phyloP scores from a whole-genome alignment of 2,113 vertebrate genomes.

The Corapipo altera region DNA sequence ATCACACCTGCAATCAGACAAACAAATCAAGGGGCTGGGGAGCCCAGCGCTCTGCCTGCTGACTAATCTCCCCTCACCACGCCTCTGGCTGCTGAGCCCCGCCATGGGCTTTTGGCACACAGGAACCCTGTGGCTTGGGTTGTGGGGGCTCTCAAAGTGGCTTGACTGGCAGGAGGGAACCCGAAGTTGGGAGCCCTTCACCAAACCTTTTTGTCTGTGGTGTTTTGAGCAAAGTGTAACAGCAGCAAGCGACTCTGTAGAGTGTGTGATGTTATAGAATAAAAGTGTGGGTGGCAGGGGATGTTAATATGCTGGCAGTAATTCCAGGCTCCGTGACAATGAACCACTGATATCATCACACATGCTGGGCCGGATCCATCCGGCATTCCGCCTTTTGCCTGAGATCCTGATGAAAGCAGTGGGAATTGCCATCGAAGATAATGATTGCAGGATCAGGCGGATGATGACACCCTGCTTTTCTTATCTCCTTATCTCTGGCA shows the following conservation, averaged over 20 bases:
- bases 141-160: background rate
- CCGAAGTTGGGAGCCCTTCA: background rate
- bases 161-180: background rate
- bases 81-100: background rate
- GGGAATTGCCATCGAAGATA: background rate
- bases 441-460: background rate
- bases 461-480: conserved; percentile 14
- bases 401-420: conserved; percentile 44
- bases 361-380: conserved; percentile 30
- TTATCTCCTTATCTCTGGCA: background rate
- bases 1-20: conserved; percentile 4
- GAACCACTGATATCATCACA: conserved; percentile 36
- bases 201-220: background rate
- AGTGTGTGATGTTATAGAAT: background rate
- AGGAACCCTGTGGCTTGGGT: background rate
- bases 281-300: conserved; percentile 5
- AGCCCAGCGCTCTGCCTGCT: conserved; percentile 13
- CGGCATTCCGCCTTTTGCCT: background rate
- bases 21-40: background rate
- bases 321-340: conserved; percentile 46
- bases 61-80: conserved; percentile 33
- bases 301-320: background rate
- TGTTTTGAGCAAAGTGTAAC: background rate
- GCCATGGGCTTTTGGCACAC: background rate
- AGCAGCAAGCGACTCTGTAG: background rate